Conservation (phyloP, 2,113 vertebrate genomes). For the Falcunculus frontatus region DNA sequence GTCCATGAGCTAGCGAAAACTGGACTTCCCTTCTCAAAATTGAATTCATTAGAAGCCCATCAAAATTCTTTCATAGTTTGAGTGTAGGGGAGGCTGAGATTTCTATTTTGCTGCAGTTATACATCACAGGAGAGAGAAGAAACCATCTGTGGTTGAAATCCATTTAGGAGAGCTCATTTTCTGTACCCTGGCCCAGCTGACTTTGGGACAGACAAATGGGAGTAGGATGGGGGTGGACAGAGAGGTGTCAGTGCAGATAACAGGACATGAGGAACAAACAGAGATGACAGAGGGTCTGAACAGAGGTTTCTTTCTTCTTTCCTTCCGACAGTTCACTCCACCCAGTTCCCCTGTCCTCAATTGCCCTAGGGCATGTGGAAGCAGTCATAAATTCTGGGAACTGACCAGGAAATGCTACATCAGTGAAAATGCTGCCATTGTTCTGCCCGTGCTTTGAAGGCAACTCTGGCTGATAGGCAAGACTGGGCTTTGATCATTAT, state of each 20-base stretch:
- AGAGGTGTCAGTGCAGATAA: neutral
- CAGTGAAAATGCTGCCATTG: neutral
- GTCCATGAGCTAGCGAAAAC: neutral
- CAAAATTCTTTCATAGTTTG: neutral
- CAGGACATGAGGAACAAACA: neutral
- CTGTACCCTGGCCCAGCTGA: neutral
- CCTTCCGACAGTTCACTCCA: neutral
- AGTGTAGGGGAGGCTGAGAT: neutral
- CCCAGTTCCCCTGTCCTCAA: neutral
- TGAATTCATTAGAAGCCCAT: neutral
- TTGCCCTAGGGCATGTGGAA: neutral
- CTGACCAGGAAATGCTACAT: neutral
- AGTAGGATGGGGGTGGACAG: neutral
- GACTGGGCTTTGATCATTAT: neutral
- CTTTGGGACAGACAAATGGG: neutral
- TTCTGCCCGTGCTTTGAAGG: neutral
- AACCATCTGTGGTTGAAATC: neutral
- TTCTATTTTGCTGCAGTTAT: neutral
- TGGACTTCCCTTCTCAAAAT: neutral
- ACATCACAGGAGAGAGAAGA: neutral
- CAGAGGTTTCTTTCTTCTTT: neutral
- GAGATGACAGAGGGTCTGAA: neutral
- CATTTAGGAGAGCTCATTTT: neutral
- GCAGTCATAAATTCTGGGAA: neutral
- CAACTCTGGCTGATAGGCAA: neutral